Evolutionary conservation across 2,888 invertebrate genomes (phyloP).

Genomic region (Sarcophaga variegata): DNA sequence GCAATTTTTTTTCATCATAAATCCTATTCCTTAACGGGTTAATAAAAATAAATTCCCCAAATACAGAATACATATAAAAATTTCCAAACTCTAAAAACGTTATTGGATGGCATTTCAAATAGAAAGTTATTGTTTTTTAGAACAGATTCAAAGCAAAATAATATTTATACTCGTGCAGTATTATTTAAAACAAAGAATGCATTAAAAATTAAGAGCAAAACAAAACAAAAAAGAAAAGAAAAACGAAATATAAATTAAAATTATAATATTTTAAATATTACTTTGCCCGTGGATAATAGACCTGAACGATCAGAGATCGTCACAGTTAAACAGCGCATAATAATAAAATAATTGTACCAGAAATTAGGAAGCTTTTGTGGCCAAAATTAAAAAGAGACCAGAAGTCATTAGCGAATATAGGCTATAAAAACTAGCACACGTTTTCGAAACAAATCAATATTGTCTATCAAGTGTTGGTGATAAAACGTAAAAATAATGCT

Average conservation of each 20-base stretch:
- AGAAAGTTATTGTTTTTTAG: no score
- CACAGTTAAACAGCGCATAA: conserved; percentile 73
- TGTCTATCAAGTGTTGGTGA: background rate
- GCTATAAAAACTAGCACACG: conserved; percentile 48
- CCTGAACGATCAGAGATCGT: conserved; percentile 77
- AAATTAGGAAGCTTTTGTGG: conserved; percentile 46
- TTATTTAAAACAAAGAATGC: background rate
- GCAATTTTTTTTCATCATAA: no score
- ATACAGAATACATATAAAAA: no score
- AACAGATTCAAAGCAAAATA: no score
- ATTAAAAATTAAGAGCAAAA: background rate
- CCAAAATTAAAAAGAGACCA: background rate
- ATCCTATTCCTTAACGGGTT: no score
- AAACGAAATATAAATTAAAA: background rate
- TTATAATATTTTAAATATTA: background rate
- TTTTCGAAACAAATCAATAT: background rate
- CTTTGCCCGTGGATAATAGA: conserved; percentile 73
- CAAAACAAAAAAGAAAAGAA: background rate
- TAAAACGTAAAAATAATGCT: conserved; percentile 53
- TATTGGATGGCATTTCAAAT: no score
- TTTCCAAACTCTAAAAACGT: no score
- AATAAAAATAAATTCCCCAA: no score
- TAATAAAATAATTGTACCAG: conserved; percentile 74
- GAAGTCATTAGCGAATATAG: background rate
- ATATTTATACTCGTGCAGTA: no score